phyloP scores from a whole-genome alignment of 2,888 invertebrate genomes.

The Pocota personata region DNA sequence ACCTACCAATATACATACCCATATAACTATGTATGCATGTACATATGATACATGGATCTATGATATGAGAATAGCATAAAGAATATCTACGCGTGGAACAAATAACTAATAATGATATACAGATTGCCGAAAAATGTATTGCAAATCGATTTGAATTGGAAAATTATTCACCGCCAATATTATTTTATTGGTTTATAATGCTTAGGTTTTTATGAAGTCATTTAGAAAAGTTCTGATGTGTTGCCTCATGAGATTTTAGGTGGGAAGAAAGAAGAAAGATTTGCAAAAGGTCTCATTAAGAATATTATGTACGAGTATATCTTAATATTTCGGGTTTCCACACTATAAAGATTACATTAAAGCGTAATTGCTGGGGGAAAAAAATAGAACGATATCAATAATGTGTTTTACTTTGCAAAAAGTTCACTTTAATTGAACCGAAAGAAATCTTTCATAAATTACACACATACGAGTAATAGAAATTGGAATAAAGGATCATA shows the following conservation, averaged over 20 bases:
- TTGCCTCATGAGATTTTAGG: neutral
- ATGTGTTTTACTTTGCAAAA: too few species aligned
- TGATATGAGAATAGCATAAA: neutral
- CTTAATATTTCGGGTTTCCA: too few species aligned
- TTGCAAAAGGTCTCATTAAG: neutral
- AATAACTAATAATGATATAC: neutral
- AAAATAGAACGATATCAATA: too few species aligned
- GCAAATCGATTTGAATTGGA: neutral
- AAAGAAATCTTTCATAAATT: too few species aligned
- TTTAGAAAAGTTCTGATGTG: neutral
- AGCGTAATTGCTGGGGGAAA: too few species aligned
- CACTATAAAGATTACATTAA: too few species aligned
- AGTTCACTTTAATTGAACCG: too few species aligned
- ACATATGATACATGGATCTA: neutral
- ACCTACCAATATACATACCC: constrained; percentile 13
- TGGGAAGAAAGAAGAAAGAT: neutral
- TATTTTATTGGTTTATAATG: neutral
- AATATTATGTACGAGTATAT: neutral
- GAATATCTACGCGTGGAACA: neutral
- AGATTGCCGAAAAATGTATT: neutral
- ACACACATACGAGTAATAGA: too few species aligned
- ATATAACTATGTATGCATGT: neutral
- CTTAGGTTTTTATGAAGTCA: neutral
- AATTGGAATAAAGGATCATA: too few species aligned
- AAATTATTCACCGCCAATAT: neutral